phyloP scores from a whole-genome alignment of 2,113 vertebrate genomes.

The Aplodontia rufa region DNA sequence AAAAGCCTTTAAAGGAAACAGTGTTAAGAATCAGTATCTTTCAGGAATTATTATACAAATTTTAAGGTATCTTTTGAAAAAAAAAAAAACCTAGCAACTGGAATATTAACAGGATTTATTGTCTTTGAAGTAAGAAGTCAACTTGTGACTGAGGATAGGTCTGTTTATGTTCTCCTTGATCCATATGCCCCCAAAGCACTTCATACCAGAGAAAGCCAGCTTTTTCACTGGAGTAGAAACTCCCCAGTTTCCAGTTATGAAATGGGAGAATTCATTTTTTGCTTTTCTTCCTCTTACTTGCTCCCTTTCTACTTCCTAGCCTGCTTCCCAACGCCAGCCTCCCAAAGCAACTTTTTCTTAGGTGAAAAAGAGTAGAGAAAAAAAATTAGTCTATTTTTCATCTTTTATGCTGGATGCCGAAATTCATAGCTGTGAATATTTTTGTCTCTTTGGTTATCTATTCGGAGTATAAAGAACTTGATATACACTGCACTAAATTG shows the following conservation, averaged over 20 bases:
- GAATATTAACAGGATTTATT: neutral
- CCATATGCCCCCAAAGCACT: neutral
- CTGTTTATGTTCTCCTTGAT: neutral
- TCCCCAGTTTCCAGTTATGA: neutral
- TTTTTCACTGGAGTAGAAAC: neutral
- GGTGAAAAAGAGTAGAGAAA: neutral
- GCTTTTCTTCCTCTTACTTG: neutral
- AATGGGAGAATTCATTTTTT: neutral
- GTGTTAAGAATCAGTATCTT: neutral
- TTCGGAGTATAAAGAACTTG: neutral
- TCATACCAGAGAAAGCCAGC: neutral
- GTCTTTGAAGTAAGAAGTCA: neutral
- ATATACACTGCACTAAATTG: neutral
- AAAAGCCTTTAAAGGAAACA: neutral
- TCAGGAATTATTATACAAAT: neutral
- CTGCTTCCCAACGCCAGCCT: neutral
- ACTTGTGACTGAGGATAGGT: neutral
- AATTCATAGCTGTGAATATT: neutral
- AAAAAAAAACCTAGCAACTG: neutral
- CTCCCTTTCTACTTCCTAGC: neutral
- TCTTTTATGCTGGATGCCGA: neutral
- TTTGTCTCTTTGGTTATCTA: neutral
- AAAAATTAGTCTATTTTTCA: conserved; percentile 32
- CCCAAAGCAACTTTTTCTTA: neutral
- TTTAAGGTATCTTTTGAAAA: neutral